A percentile compares a stretch with the other conserved stretches of the same genome.
phyloP scores from a whole-genome alignment of 2,888 invertebrate genomes.

The Drosophila kambysellisi region DNA sequence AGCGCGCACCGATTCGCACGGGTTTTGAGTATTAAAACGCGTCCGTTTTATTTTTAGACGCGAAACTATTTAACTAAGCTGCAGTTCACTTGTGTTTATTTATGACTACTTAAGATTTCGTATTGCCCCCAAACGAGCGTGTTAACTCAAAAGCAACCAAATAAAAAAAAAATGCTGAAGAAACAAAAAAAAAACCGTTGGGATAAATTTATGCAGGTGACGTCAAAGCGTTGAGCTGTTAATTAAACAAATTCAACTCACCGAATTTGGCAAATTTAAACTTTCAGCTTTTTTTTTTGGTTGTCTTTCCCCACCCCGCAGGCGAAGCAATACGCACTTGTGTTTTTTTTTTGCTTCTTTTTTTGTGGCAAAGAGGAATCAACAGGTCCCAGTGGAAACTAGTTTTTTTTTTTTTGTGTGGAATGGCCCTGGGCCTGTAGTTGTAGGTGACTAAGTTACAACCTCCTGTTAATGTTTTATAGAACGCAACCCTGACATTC shows the following conservation, averaged over 20 bases:
- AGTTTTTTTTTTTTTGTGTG: conserved; percentile 21
- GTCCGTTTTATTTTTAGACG: conserved; percentile 38
- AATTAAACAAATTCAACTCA: conserved; percentile 67
- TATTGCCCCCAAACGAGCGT: conserved; percentile 60
- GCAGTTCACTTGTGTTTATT: conserved; percentile 72
- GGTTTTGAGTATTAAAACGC: conserved; percentile 41
- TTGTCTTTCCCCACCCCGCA: conserved; percentile 1
- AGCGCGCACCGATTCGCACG: conserved; percentile 27
- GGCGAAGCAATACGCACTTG: conserved; percentile 31
- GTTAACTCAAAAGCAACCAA: conserved; percentile 53
- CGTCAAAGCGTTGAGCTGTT: conserved; percentile 67
- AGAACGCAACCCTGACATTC: conserved; percentile 75
- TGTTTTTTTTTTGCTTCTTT: conserved; percentile 1
- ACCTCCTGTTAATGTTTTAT: conserved; percentile 49
- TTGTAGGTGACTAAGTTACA: conserved; percentile 60
- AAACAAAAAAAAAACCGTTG: conserved; percentile 30
- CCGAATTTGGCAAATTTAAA: conserved; percentile 57
- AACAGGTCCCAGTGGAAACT: conserved; percentile 33
- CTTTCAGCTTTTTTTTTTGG: conserved; percentile 16
- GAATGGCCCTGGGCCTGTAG: conserved; percentile 49
- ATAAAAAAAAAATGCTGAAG: conserved; percentile 12
- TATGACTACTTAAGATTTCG: conserved; percentile 70
- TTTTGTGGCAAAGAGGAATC: conserved; percentile 10
- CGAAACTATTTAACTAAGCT: conserved; percentile 59
- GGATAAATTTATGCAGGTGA: conserved; percentile 71